Base-by-base conservation (phyloP, 2,113 vertebrate species). In the Pithys albifrons region DNA sequence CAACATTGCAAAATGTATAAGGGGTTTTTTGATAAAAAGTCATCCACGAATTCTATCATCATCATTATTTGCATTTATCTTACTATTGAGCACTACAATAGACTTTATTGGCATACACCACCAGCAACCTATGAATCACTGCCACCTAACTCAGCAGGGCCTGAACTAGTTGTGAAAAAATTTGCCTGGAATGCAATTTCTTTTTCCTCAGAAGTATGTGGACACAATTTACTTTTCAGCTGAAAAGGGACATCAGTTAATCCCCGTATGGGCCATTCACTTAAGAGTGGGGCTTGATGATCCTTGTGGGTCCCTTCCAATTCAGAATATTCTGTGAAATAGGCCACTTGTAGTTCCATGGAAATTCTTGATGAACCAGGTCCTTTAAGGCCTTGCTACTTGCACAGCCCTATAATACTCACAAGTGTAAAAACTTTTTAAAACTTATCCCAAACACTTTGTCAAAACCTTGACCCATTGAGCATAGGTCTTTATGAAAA, bases 61-160 rank as follows among this genome's bases (percentile, higher is more conserved):
- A 54, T 74, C 82, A n/a, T 85, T 84, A 67, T 93, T 94, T 73
- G 66, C 78, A 85, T 93, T 89, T 95, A 73, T 92, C 72, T 82
- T 77, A 54, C 64, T 80, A 15, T 19, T 85, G 52, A 91, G 51
- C 37, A 54, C 54, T 35, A 62, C 74, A 85, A 86, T 83, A 83
- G 71, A 85, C 55, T 93, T 90, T 67, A 69, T 64, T 90, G 94
- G 85, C 75, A 83, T 64, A 62, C 17, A 54, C 12, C 19, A 81
- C 3, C 24, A 77, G 55, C 27, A 77, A 20, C 23, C 37, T n/a
- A 84, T 91, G 85, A 91, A 93, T 93, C 93, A 90, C 51, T 85
- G 41, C 43, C 5, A 10, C 27, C 48, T 77, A 90, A 93, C 75
- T 81, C 75, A 91, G 75, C 2, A 0, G 79, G 73, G 24, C 24